Base-by-base conservation (phyloP, 2,797 vertebrate species). In the Knipowitschia caucasica region DNA sequence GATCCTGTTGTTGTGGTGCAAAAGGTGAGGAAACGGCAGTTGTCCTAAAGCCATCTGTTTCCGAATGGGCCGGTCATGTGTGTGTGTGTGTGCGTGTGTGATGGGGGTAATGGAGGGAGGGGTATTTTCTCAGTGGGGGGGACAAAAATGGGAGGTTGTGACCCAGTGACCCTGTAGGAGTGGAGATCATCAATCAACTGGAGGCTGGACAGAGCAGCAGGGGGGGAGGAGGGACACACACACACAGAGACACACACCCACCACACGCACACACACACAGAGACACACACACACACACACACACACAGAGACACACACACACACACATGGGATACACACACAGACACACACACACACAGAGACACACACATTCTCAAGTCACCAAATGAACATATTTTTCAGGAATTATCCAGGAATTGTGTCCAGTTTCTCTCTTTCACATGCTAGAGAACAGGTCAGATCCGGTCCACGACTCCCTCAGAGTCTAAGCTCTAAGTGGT, bases 161-260 rank as follows among this genome's bases (percentile, higher is more conserved):
- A 90, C 86, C 87, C 73, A 18, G 72, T 84, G 87, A 89, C 86
- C 89, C 87, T n/a, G 47, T 84, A 87, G 89, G 89, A 88, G 88
- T 83, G 82, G 61, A 88, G 86, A 88, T 90, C 89, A 91, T 92
- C 89, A 92, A 90, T 91, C 89, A 92, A 76, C 78, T 61, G 61
- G 84, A 82, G 89, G 86, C 78, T 82, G 85, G 76, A 77, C 85
- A 68, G 82, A 89, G 52, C 86, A 82, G 85, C 88, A 84, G 88
- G 88, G 66, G 75, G 69, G 31, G n/a, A n/a, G n/a, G 27, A 9
- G 18, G 10, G 29, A 61, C 50, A 72, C 44, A 59, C 47, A 47
- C 45, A 50, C 29, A 53, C 50, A 52, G 15, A 50, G 46, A 62
- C 56, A 53, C 21, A 46, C 38, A 63, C 50, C 50, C 55, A 50